These are phyloP conservation scores for Lithobius niger DNA, from an alignment of 1,140 invertebrate species.

Conservation along the genomic window DNA sequence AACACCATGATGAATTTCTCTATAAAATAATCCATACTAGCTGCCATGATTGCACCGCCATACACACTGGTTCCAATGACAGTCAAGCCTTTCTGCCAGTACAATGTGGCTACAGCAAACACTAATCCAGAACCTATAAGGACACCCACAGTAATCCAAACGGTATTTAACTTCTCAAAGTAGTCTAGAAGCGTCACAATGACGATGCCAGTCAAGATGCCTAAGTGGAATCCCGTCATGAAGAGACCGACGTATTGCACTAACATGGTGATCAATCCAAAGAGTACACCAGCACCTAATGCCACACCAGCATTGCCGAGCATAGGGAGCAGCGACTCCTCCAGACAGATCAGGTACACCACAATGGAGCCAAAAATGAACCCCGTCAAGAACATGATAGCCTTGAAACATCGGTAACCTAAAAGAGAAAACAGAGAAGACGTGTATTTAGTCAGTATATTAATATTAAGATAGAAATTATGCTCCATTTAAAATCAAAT, in stretches of 20 bases:
- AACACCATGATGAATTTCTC: slow-evolving; percentile 47
- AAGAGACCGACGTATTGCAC: slow-evolving; percentile 72
- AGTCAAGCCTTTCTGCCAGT: slow-evolving; percentile 56
- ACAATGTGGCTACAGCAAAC: slow-evolving; percentile 54
- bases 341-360: slow-evolving; percentile 61
- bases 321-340: slow-evolving; percentile 53
- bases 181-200: slow-evolving; percentile 35
- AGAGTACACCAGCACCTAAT: slow-evolving; percentile 55
- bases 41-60: slow-evolving; percentile 55
- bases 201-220: slow-evolving; percentile 47
- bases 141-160: slow-evolving; percentile 54
- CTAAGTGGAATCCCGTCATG: slow-evolving; percentile 66
- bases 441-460: slow-evolving; percentile 2
- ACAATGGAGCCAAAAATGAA: slow-evolving; percentile 68
- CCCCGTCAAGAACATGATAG: slow-evolving; percentile 76
- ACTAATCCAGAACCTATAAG: slow-evolving; percentile 50
- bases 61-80: slow-evolving; percentile 61
- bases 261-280: slow-evolving; percentile 60
- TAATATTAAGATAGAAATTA: no score
- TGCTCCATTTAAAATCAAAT: no score
- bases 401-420: slow-evolving; percentile 80
- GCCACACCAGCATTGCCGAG: slow-evolving; percentile 61
- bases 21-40: slow-evolving; percentile 59
- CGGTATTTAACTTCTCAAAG: slow-evolving; percentile 31
- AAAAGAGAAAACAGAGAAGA: slow-evolving; percentile 32